A percentile compares a stretch with the other conserved stretches of the same genome.
Conservation (phyloP, 2,113 vertebrate species). For the Octodon degus region DNA sequence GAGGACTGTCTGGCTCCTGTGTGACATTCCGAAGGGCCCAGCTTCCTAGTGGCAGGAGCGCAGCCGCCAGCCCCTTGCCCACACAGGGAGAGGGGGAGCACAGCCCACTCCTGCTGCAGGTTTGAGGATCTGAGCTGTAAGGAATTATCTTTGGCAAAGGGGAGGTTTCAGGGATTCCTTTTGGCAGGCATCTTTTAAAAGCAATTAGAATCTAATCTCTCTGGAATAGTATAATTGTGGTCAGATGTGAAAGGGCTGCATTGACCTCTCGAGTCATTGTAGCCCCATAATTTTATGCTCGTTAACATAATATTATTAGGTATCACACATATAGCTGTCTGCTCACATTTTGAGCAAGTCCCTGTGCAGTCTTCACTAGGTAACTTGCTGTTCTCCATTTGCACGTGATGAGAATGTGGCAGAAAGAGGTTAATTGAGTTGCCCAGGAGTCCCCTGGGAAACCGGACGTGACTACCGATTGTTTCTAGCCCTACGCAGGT, state of each 20-base stretch:
- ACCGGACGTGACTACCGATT: not conserved
- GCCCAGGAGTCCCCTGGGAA: constrained; percentile 57
- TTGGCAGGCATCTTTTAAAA: not conserved
- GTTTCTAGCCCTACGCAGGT: constrained; percentile 50
- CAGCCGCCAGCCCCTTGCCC: not conserved
- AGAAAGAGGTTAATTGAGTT: constrained; percentile 80
- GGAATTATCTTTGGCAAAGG: not conserved
- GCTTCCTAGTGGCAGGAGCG: too few relatives aligned
- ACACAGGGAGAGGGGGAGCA: not conserved
- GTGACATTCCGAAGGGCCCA: accelerated
- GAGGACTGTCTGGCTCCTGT: accelerated
- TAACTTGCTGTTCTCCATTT: constrained; percentile 59
- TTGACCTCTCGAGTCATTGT: constrained; percentile 5
- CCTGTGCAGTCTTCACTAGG: constrained; percentile 47
- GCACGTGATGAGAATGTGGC: constrained; percentile 54
- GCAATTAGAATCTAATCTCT: constrained; percentile 48
- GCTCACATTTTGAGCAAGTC: constrained; percentile 62
- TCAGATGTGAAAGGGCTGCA: not conserved
- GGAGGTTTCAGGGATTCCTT: not conserved
- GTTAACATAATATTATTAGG: constrained; percentile 58
- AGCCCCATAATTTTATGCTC: constrained; percentile 29
- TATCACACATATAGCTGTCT: constrained; percentile 41
- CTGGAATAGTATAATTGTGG: constrained; percentile 58
- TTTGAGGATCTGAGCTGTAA: not conserved
- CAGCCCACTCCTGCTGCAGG: not conserved